Evolutionary conservation across 2,888 invertebrate species (phyloP).

Genomic region (Leucoma salicis): DNA sequence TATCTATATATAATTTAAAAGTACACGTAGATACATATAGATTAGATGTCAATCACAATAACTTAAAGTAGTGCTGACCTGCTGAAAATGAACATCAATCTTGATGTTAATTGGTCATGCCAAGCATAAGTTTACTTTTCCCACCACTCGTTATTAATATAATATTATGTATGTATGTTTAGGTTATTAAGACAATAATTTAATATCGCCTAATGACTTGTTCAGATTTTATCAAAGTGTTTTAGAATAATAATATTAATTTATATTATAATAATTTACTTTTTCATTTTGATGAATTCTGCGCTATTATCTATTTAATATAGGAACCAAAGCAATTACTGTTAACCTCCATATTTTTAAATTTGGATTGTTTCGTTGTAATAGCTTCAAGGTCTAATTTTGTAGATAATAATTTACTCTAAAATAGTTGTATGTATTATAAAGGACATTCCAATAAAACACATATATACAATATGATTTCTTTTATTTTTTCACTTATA

Average conservation of each 20-base stretch:
- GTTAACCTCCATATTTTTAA: constrained; percentile 59
- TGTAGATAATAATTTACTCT: constrained; percentile 48
- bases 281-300: neutral
- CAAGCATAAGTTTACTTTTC: constrained; percentile 20
- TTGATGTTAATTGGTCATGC: constrained; percentile 3
- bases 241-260: neutral
- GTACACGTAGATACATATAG: neutral
- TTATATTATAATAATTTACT: neutral
- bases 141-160: constrained; percentile 33
- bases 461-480: constrained; percentile 45
- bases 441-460: constrained; percentile 73
- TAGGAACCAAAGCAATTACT: constrained; percentile 61
- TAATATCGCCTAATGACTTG: constrained; percentile 14
- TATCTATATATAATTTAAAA: no score
- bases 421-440: constrained; percentile 56
- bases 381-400: constrained; percentile 39
- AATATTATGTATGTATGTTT: constrained; percentile 12
- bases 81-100: neutral
- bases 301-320: constrained; percentile 17
- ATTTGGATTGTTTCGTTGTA: constrained; percentile 40
- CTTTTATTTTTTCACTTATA: neutral
- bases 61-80: neutral
- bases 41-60: neutral
- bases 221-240: constrained; percentile 22
- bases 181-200: neutral